These are phyloP conservation scores for Monarcha castaneiventris DNA, from an alignment of 2,113 vertebrate genomes.

Conservation along the genomic window DNA sequence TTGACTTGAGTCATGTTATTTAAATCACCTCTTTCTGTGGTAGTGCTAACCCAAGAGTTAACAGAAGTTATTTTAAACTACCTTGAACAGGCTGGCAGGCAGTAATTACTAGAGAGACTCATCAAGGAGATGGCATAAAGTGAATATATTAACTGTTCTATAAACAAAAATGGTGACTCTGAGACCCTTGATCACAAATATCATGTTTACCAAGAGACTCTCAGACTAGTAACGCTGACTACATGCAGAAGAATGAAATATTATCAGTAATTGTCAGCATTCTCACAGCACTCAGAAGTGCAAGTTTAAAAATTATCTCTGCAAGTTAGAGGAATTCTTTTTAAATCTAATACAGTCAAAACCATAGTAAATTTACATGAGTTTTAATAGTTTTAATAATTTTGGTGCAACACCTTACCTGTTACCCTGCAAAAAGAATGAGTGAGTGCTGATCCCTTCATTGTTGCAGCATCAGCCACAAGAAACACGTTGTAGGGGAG, in stretches of 20 bases:
- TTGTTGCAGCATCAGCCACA: not conserved
- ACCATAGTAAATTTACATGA: not conserved
- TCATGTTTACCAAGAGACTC: not conserved
- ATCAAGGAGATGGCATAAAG: not conserved
- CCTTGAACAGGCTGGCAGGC: not conserved
- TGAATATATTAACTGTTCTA: not conserved
- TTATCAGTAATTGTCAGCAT: not conserved
- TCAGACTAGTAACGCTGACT: not conserved
- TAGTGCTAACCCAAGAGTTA: not conserved
- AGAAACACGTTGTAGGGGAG: not conserved
- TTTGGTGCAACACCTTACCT: conserved; percentile 45
- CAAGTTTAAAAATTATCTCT: not conserved
- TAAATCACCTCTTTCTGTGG: not conserved
- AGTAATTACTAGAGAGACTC: not conserved
- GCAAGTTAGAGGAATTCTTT: not conserved
- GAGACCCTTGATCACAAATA: not conserved
- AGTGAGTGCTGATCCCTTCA: conserved; percentile 54
- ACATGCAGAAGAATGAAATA: not conserved
- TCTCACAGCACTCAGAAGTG: not conserved
- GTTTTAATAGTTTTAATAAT: not conserved
- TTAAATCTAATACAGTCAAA: not conserved
- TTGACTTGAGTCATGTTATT: not conserved
- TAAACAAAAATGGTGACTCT: conserved; percentile 7
- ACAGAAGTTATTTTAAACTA: not conserved
- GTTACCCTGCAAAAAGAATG: conserved; percentile 55